Percentiles rank a stretch among this genome's conserved stretches.
Evolutionary conservation across 2,888 invertebrate genomes (phyloP).

Genomic region (Choreutis nemorana): DNA sequence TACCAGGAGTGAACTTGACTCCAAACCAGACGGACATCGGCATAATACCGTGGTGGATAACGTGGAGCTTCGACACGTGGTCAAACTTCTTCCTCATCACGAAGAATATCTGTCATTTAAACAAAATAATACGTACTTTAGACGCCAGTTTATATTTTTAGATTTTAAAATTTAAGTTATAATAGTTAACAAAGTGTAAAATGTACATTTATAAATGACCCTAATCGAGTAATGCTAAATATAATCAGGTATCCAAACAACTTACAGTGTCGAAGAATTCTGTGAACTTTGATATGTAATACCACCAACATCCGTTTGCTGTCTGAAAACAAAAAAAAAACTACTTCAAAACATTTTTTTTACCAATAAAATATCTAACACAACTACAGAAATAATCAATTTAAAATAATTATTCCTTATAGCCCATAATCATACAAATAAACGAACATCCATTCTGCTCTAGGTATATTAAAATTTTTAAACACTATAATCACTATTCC

Average conservation of each 20-base stretch:
- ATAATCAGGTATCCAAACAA: too few relatives aligned
- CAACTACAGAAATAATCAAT: too few relatives aligned
- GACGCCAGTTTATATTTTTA: not conserved
- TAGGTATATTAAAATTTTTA: too few relatives aligned
- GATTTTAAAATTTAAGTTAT: not conserved
- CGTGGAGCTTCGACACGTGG: slow-evolving; percentile 90
- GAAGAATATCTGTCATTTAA: slow-evolving; percentile 91
- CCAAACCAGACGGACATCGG: slow-evolving; percentile 94
- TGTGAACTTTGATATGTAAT: slow-evolving; percentile 92
- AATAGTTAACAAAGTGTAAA: too few relatives aligned
- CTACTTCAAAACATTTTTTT: too few relatives aligned
- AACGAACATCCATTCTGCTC: too few relatives aligned
- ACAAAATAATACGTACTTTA: slow-evolving; percentile 16
- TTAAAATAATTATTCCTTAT: too few relatives aligned
- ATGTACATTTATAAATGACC: too few relatives aligned
- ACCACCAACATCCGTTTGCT: slow-evolving; percentile 90
- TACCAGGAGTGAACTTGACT: slow-evolving; percentile 87
- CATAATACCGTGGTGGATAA: slow-evolving; percentile 96
- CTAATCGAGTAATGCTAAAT: too few relatives aligned
- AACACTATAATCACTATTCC: too few relatives aligned
- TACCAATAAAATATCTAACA: too few relatives aligned
- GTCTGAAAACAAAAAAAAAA: slow-evolving; percentile 66
- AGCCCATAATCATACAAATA: too few relatives aligned
- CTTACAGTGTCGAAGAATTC: slow-evolving; percentile 90
- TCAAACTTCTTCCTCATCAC: slow-evolving; percentile 92